Evolutionary conservation across 2,797 vertebrate genomes (phyloP), one percentile per base, ranked within the genome.

Genomic region (Rhincodon typus): DNA sequence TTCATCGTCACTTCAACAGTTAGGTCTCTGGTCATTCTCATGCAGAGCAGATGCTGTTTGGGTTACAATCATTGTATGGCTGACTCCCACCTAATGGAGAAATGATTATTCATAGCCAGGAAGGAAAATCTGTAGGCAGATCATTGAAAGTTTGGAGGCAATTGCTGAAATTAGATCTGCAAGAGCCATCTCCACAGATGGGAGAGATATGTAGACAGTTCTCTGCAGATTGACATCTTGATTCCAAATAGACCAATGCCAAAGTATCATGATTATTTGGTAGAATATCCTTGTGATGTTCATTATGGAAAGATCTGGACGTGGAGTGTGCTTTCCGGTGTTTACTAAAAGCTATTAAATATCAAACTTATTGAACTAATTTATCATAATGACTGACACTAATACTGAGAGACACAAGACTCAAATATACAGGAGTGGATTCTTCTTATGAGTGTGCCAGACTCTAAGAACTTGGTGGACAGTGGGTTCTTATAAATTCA

Each of bases 1-100:
- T 77, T 72, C 42, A 95, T 74, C 13, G 69, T 95, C 72, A 95
- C 94, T 95, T 77, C 94, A 95, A 53, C 94, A 95, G 42, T 30
- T 74, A 34, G 50, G 27, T 74, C 70, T 69, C 94, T 34, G 94
- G 69, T 95, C 70, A 74, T 95, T 95, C 94, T n/a, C 70, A 72
- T 50, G 72, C 46, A 17, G 69, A 95, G 50, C 69, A 95, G 94
- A 53, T 77, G 69, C 94, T 95, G 46, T 53, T 95, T 77, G 70
- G 70, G 46, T 77, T 74, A 23, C 2, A 5, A 34, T 74, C 25
- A 72, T 94, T 17, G 53, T 1, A 53, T 95, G 94, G 74, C 69
- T 30, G 53, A 95, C 57, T 77, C 27, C 46, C 70, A 74, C 94
- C 69, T 74, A 95, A 34, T 74, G 46, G 46, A 72, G 69, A 95